Percentiles rank a stretch among this genome's conserved stretches.
phyloP scores from a whole-genome alignment of 2,113 vertebrate genomes.

The Oryzias melastigma region DNA sequence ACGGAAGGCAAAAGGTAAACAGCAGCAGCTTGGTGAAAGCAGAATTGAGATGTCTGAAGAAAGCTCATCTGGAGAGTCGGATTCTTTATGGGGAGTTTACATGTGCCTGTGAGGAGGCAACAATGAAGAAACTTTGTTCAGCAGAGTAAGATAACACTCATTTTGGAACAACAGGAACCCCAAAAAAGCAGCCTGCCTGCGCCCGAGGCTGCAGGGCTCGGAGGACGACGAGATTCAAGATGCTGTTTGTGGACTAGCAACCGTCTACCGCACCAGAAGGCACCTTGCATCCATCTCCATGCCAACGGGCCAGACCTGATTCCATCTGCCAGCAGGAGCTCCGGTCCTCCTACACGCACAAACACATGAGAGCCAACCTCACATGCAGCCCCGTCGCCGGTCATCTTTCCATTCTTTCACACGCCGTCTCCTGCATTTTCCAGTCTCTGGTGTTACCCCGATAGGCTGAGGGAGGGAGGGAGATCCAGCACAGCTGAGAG shows the following conservation, averaged over 20 bases:
- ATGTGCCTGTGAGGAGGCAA: too few relatives aligned
- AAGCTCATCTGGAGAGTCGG: too few relatives aligned
- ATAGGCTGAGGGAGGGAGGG: not conserved
- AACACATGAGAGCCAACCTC: too few relatives aligned
- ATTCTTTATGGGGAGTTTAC: too few relatives aligned
- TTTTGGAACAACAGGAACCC: too few relatives aligned
- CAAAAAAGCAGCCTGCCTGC: too few relatives aligned
- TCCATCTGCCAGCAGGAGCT: conserved; percentile 33
- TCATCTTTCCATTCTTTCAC: conserved; percentile 27
- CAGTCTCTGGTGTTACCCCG: too few relatives aligned
- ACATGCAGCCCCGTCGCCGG: not conserved
- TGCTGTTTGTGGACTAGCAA: conserved; percentile 43
- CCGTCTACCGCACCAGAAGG: conserved; percentile 34
- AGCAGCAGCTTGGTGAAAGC: too few relatives aligned
- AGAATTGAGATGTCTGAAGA: too few relatives aligned
- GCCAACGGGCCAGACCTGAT: conserved; percentile 31
- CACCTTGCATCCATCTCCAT: conserved; percentile 44
- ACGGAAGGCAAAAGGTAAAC: not conserved
- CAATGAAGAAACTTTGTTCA: too few relatives aligned
- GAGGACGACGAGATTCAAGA: conserved; percentile 10
- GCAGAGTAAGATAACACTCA: too few relatives aligned
- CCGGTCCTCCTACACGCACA: too few relatives aligned
- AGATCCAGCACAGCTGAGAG: conserved; percentile 8
- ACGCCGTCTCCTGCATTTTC: conserved; percentile 4
- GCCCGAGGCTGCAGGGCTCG: not conserved